Base-by-base conservation (phyloP, 1,140 invertebrate genomes). In the Euwallacea similis region DNA sequence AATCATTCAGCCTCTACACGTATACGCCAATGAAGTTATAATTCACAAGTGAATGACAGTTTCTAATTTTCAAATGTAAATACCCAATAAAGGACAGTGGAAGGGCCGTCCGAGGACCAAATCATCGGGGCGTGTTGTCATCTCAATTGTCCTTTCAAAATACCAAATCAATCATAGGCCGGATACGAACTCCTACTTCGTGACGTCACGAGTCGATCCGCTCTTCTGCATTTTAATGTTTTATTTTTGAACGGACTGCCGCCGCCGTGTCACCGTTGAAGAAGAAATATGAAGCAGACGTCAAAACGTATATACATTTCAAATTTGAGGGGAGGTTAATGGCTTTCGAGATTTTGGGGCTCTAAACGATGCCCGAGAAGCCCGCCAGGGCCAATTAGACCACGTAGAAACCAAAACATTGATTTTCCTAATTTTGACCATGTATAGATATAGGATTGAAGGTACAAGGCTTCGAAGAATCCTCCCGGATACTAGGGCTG, bases 131-230 rank as follows among this genome's bases (percentile, higher is more conserved):
- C 68, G 68, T 56, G 41, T 21, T 62, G 61, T 64, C 46, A 70
- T 70, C 68, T 63, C 58, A 64, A 60, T 56, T 64, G 68, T 70
- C 68, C 63, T 42, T 69, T 69, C 3, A 15, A 63, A 70, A 56
- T 33, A 53, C 44, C 60, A 33, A 70, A 70, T 70, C 68, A 70
- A 70, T 70, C 68, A 70, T 64, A 33, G n/a, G n/a, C 53, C 60
- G 68, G 61, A 70, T 56, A 64, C 50, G 16, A 54, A 63, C 68
- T 56, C n/a, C 68, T 59, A 58, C 54, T 64, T 46, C 58, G 61
- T 70, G 60, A 70, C 61, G 68, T 55, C 60, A 63, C n/a, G 16
- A 55, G 43, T 70, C 58, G 67, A 69, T 54, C 46, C 50, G 16
- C 67, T 69, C 67, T 69, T 62, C 33, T 47, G 58, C 42, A 69